Conservation (phyloP, 2,888 invertebrate species). For the Folsomia candida region DNA sequence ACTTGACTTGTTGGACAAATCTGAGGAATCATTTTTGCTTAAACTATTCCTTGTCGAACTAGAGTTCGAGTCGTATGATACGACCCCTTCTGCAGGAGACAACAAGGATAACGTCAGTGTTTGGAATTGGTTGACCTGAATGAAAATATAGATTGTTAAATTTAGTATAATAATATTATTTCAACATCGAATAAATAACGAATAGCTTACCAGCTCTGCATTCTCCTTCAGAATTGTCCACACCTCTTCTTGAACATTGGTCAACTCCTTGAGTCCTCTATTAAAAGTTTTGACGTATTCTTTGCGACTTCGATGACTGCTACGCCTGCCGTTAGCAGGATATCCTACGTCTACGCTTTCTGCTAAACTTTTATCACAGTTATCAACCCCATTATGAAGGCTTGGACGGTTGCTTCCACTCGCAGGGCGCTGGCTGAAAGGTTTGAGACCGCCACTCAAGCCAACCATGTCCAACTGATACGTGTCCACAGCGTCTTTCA, state of each 20-base stretch:
- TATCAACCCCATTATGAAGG: slow-evolving; percentile 15
- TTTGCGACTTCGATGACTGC: slow-evolving; percentile 35
- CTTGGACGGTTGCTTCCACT: slow-evolving; percentile 4
- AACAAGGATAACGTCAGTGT: slow-evolving; percentile 51
- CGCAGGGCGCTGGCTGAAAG: slow-evolving; percentile 29
- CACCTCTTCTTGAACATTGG: slow-evolving; percentile 54
- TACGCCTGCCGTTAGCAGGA: slow-evolving; percentile 26
- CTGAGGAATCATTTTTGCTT: slow-evolving; percentile 40
- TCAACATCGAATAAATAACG: too few relatives aligned
- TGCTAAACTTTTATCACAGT: slow-evolving; percentile 22
- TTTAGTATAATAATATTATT: too few relatives aligned
- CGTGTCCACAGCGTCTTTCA: slow-evolving; percentile 48
- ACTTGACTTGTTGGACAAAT: slow-evolving; percentile 39
- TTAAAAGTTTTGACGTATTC: slow-evolving; percentile 48
- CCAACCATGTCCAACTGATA: slow-evolving; percentile 50
- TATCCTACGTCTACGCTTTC: slow-evolving; percentile 35
- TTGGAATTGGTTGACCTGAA: slow-evolving; percentile 54
- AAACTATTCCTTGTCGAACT: slow-evolving; percentile 36
- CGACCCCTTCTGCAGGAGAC: slow-evolving; percentile 36
- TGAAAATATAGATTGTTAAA: too few relatives aligned
- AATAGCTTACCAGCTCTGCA: slow-evolving; percentile 55
- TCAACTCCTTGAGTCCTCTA: slow-evolving; percentile 52
- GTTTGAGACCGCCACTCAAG: slow-evolving; percentile 46
- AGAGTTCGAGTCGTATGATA: slow-evolving; percentile 35
- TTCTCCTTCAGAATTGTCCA: slow-evolving; percentile 56